Percentiles rank a stretch among this genome's conserved stretches.
phyloP scores from a whole-genome alignment of 2,888 invertebrate genomes.

The Cenopis cana region DNA sequence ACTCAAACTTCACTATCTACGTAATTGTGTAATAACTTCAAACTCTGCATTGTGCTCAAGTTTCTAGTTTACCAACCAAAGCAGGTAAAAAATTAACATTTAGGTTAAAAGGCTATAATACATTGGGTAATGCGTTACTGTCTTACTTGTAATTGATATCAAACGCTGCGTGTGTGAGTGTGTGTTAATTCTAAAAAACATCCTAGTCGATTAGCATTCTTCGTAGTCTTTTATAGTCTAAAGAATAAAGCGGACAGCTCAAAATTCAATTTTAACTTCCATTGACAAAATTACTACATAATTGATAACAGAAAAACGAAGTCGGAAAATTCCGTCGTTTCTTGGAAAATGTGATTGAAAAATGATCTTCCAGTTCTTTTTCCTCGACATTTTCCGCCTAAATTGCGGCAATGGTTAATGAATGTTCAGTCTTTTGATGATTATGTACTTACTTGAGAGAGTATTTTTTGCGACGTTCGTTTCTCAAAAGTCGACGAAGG shows the following conservation, averaged over 20 bases:
- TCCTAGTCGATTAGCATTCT: not conserved
- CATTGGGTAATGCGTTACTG: too few relatives aligned
- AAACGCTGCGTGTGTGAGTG: too few relatives aligned
- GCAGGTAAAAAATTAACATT: not conserved
- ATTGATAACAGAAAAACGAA: constrained; percentile 5
- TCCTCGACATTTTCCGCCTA: constrained; percentile 21
- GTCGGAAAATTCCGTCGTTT: not conserved
- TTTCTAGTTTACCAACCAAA: not conserved
- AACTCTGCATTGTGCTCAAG: not conserved
- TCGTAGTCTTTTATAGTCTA: not conserved
- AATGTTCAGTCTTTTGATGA: constrained; percentile 19
- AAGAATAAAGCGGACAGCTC: not conserved
- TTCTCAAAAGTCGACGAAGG: not conserved
- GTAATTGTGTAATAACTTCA: not conserved
- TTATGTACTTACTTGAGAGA: constrained; percentile 16
- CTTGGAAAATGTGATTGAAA: constrained; percentile 33
- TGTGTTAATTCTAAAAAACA: not conserved
- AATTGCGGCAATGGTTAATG: constrained; percentile 18
- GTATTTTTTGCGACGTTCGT: constrained; percentile 1
- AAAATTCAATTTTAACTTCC: not conserved
- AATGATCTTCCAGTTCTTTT: constrained; percentile 23
- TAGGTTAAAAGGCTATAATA: not conserved
- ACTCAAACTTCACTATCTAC: not conserved
- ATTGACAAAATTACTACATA: constrained; percentile 16
- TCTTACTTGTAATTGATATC: too few relatives aligned